Evolutionary conservation across 2,797 vertebrate species (phyloP), one percentile per base, ranked within the genome.

Genomic region (Labeo calbasu): DNA sequence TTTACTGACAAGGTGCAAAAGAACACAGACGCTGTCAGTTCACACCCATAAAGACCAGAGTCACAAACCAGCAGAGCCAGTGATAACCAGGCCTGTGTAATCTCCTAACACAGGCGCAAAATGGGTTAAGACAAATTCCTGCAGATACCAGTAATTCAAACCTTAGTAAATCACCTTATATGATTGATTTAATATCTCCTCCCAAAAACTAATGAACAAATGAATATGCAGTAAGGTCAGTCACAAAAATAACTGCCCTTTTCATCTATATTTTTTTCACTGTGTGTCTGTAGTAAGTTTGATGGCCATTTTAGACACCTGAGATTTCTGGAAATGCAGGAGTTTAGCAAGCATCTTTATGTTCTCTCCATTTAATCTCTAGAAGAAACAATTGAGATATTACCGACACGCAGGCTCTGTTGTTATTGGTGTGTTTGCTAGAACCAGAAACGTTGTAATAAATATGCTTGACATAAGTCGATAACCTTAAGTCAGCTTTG

Each of bases 361-460:
- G 19, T 40, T 21, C 46, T 68, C 63, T 36, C 2, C 1, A 36
- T 68, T 36, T 79, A 15, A 32, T 53, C 46, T 68, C 48, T 36
- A 36, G 2, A 3, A 36, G 23, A 65, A 65, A 28, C 76, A 50
- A 21, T 32, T 28, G 43, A 65, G 23, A 79, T 14, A 66, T 50
- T 9, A 55, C 28, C 57, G 72, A 15, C 72, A 23, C 51, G 14
- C 7, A 17, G 46, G 8, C 8, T n/a, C 48, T 79, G 13, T 53
- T 72, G 66, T 81, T 21, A 66, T 23, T 36, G 46, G 23, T 46
- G 1, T 21, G 8, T 71, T 77, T 79, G 19, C 46, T 79, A 51
- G 10, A 66, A 51, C 32, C 25, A 66, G 11, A 32, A 10, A 36
- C 46, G 17, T 71, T 25, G 14, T 71, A 36, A 11, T 83, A 28